Evolutionary conservation across 2,113 vertebrate species (phyloP), one percentile per base, ranked within the genome.

Genomic region (Nasalis larvatus): DNA sequence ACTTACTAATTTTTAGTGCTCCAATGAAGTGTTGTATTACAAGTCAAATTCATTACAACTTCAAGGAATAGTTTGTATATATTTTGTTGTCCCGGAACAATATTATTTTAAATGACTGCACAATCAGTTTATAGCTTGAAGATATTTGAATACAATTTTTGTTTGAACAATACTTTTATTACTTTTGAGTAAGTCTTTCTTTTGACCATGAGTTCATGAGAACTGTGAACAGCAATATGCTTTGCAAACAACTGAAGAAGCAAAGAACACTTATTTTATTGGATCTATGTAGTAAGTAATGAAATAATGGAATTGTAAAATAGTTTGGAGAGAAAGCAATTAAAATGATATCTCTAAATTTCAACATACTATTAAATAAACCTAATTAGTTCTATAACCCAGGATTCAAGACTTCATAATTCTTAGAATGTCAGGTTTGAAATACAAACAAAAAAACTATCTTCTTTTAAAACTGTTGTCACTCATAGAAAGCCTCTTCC

Each of bases 271-370:
- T 73, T 89, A 78, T 92, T 68, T 58, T 89, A 77, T 66, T 84
- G 35, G 42, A 92, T 92, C 68, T 69, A 45, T 81, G 60, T 14
- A 47, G 2, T 86, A 96, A 63, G 17, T 81, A 89, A 95, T 81
- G 27, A 85, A 96, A 94, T 90, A 83, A 60, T n/a, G 77, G 81
- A 90, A 92, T 77, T 95, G 40, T 94, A 73, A 94, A 96, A 82
- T 73, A 71, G 11, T 80, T 94, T 47, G 49, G 18, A 87, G 6
- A 11, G 49, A 94, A 94, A 87, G 1, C 17, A 74, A 81, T n/a
- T 23, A 32, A 91, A 97, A 94, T 47, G 4, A 30, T 56, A 77
- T 40, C 32, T 87, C 47, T 68, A 91, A 94, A 73, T 73, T 49
- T 74, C 78, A 89, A 73, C 6, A 78, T 23, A 68, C 60, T 89